phyloP scores from a whole-genome alignment of 37 sponge, comb jelly and placozoan species.

The Geodia barretti region DNA sequence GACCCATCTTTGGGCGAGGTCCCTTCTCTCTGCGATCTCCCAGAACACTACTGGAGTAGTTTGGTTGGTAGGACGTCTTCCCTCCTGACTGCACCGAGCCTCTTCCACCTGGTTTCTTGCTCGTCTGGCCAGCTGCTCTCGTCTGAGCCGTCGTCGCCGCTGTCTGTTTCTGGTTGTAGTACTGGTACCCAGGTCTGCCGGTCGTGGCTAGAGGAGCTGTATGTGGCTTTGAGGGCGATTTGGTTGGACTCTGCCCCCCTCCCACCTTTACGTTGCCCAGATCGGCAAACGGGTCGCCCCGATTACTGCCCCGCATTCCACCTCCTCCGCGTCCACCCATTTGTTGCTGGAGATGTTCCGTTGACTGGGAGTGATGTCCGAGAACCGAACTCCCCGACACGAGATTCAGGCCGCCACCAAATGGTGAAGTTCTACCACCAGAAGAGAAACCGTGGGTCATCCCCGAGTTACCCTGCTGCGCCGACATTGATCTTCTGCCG shows the following conservation, averaged over 20 bases:
- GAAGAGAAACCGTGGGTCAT: not conserved
- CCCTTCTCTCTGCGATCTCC: conserved; percentile 49
- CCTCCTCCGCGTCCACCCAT: not conserved
- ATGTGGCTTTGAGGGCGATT: not conserved
- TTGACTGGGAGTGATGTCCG: not conserved
- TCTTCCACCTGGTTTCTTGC: not conserved
- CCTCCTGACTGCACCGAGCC: not conserved
- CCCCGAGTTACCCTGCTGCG: not conserved
- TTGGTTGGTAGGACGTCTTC: not conserved
- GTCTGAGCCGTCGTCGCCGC: not conserved
- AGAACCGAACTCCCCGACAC: not conserved
- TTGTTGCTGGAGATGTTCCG: not conserved
- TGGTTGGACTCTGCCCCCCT: not conserved
- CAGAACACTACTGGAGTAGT: conserved; percentile 36
- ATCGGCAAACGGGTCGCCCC: conserved; percentile 25
- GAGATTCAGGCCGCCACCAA: not conserved
- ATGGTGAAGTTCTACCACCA: not conserved
- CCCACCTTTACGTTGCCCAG: conserved; percentile 7
- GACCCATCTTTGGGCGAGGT: not conserved
- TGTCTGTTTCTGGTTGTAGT: not conserved
- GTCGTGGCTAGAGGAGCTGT: not conserved
- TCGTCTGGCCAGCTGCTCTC: not conserved
- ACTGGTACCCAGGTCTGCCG: not conserved
- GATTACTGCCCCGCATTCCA: not conserved
- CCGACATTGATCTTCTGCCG: not conserved